phyloP scores from a whole-genome alignment of 2,797 vertebrate genomes.

The Spinus pinus region DNA sequence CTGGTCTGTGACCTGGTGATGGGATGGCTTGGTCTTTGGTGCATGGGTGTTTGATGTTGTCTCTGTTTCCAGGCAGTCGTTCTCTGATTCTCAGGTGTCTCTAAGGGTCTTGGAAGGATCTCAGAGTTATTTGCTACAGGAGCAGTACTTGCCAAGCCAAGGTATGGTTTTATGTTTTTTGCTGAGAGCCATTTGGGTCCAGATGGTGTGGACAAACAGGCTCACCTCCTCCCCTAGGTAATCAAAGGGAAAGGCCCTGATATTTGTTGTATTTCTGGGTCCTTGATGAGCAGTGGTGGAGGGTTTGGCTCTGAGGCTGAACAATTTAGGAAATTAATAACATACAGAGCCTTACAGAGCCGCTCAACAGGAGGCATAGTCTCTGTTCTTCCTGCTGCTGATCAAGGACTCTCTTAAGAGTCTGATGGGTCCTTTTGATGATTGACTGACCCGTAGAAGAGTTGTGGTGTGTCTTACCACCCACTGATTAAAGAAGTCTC shows the following conservation, averaged over 20 bases:
- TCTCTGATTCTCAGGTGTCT: not conserved
- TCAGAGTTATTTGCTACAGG: not conserved
- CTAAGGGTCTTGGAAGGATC: too few species aligned
- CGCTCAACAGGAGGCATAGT: not conserved
- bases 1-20: not conserved
- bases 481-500: not conserved
- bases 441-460: not conserved
- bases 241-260: not conserved
- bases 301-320: not conserved
- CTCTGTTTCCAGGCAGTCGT: not conserved
- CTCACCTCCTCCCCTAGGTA: not conserved
- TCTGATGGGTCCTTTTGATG: not conserved
- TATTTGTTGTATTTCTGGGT: not conserved
- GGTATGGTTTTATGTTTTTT: not conserved
- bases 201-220: not conserved
- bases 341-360: not conserved
- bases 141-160: not conserved
- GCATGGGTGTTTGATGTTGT: not conserved
- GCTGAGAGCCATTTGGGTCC: not conserved
- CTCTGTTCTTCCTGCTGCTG: not conserved
- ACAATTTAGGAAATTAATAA: not conserved
- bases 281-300: not conserved
- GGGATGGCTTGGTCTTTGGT: not conserved
- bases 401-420: not conserved
- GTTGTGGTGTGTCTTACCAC: not conserved